Percentiles rank a stretch among this genome's conserved stretches.
These are phyloP conservation scores for Anniella stebbinsi DNA, from an alignment of 2,797 vertebrate species.

Conservation along the genomic window DNA sequence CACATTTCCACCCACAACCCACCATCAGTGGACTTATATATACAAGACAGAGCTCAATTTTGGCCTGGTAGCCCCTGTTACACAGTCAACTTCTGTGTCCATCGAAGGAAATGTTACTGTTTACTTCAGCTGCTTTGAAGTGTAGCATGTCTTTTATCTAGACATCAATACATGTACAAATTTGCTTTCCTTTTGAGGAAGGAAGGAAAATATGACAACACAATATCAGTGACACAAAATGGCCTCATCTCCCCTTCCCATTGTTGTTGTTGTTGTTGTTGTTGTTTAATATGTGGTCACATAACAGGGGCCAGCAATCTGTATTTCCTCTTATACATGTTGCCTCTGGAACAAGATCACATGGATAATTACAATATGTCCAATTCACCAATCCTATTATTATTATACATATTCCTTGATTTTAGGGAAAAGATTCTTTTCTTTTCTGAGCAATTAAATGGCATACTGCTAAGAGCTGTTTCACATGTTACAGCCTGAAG, in stretches of 20 bases:
- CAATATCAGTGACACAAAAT: constrained; percentile 8
- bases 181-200: constrained; percentile 22
- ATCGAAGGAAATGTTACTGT: constrained; percentile 21
- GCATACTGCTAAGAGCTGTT: not conserved
- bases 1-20: not conserved
- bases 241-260: not conserved
- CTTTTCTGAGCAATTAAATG: not conserved
- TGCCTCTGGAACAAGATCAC: not conserved
- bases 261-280: not conserved
- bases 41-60: constrained; percentile 8
- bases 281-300: not conserved
- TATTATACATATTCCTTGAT: not conserved
- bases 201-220: constrained; percentile 13
- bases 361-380: not conserved
- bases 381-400: not conserved
- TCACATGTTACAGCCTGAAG: not conserved
- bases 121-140: constrained; percentile 29
- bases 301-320: not conserved
- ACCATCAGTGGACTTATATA: not conserved
- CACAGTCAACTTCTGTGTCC: not conserved
- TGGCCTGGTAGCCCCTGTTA: constrained; percentile 22
- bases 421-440: not conserved
- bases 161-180: not conserved
- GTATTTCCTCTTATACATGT: not conserved
- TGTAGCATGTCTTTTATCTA: not conserved